Conservation (phyloP, 2,797 vertebrate genomes). For the Poecile montanus region DNA sequence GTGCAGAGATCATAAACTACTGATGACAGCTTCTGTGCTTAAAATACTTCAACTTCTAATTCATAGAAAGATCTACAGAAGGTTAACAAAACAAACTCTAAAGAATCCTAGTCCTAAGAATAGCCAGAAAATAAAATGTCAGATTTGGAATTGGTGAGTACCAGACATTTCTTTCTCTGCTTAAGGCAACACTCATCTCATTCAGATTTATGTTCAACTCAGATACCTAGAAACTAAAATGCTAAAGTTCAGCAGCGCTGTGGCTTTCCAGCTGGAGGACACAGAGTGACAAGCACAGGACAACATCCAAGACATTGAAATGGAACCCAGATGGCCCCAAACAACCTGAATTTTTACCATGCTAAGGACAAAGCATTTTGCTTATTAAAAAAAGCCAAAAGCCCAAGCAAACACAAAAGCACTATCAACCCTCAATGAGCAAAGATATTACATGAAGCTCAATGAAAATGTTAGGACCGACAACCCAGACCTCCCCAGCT, state of each 20-base stretch:
- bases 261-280: background rate
- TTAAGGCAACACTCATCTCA: background rate
- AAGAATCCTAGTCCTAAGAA: background rate
- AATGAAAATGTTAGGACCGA: background rate
- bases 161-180: background rate
- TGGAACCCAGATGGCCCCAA: background rate
- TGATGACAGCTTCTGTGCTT: background rate
- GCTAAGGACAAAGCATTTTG: background rate
- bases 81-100: background rate
- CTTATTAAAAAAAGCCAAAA: background rate
- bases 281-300: background rate
- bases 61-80: background rate
- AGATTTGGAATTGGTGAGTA: background rate
- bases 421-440: background rate
- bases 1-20: background rate
- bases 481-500: background rate
- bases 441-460: background rate
- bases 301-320: background rate
- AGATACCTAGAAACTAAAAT: background rate
- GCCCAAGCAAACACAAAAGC: background rate
- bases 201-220: background rate
- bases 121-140: slow-evolving; percentile 11
- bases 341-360: background rate
- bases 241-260: background rate
- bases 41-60: background rate